Conservation (phyloP, 1,140 invertebrate genomes). For the Trachelipus rathkii region DNA sequence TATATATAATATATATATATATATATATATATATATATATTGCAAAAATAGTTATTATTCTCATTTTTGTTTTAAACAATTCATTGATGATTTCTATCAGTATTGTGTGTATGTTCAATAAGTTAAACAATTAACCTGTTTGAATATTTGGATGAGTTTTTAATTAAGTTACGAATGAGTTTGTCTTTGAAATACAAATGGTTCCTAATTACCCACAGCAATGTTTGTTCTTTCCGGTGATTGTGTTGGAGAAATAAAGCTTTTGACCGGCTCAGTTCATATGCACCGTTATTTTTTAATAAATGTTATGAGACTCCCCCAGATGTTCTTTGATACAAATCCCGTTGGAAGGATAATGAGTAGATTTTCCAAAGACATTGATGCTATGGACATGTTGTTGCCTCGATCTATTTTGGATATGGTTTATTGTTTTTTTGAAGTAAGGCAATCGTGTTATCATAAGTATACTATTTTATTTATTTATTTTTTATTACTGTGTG, state of each 20-base stretch:
- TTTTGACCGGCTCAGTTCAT: neutral
- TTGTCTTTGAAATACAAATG: too few relatives aligned
- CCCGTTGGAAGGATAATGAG: slow-evolving; percentile 77
- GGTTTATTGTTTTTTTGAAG: neutral
- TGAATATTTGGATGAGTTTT: neutral
- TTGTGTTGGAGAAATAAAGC: neutral
- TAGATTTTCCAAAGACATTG: slow-evolving; percentile 77
- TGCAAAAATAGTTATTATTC: too few relatives aligned
- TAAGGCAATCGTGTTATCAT: neutral
- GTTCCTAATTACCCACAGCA: neutral
- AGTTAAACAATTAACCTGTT: neutral
- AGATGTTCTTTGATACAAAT: slow-evolving; percentile 78
- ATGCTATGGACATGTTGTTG: slow-evolving; percentile 68
- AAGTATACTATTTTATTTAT: too few relatives aligned
- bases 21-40: too few relatives aligned
- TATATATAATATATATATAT: too few relatives aligned
- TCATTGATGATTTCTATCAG: too few relatives aligned
- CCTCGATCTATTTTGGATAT: slow-evolving; percentile 58
- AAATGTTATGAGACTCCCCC: slow-evolving; percentile 63
- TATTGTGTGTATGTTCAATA: neutral
- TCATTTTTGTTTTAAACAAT: too few relatives aligned
- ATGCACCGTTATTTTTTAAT: slow-evolving; percentile 63
- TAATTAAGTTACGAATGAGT: too few relatives aligned
- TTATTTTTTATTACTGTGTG: too few relatives aligned
- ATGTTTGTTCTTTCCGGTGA: neutral